Percentiles rank a stretch among this genome's conserved stretches.
Evolutionary conservation across 2,888 invertebrate genomes (phyloP).

Genomic region (Xylophagus ater): DNA sequence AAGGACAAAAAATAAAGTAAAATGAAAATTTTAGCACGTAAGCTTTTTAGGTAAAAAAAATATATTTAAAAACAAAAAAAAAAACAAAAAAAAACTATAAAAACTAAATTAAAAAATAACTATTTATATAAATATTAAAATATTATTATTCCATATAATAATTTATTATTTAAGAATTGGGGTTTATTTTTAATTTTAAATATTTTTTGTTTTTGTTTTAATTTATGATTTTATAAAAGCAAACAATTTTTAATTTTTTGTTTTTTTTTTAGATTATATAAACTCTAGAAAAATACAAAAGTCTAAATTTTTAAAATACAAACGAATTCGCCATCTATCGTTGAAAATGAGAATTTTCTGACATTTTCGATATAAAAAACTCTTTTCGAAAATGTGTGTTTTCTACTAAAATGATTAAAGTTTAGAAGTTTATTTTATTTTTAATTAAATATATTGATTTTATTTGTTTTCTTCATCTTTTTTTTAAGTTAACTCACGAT

Average conservation of each 20-base stretch:
- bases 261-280: no score
- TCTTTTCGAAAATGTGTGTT: no score
- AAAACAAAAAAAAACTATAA: conserved; percentile 2
- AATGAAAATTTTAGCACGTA: conserved; percentile 10
- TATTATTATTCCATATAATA: conserved; percentile 11
- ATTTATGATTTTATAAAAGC: background rate
- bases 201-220: conserved; percentile 4
- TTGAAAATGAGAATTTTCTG: no score
- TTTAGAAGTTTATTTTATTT: no score
- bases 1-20: conserved; percentile 2
- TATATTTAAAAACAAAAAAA: conserved; percentile 5
- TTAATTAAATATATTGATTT: no score
- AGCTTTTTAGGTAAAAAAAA: conserved; percentile 17
- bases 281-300: no score
- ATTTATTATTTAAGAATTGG: conserved; percentile 10
- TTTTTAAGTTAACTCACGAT: no score
- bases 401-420: no score
- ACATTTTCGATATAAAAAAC: no score
- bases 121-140: conserved; percentile 16
- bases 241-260: background rate
- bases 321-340: no score
- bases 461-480: no score
- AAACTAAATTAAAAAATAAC: conserved; percentile 9
- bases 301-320: no score
- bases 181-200: conserved; percentile 8